Conservation (phyloP, 64 coral and sea anemone species). For the Stichodactyla mertensii region DNA sequence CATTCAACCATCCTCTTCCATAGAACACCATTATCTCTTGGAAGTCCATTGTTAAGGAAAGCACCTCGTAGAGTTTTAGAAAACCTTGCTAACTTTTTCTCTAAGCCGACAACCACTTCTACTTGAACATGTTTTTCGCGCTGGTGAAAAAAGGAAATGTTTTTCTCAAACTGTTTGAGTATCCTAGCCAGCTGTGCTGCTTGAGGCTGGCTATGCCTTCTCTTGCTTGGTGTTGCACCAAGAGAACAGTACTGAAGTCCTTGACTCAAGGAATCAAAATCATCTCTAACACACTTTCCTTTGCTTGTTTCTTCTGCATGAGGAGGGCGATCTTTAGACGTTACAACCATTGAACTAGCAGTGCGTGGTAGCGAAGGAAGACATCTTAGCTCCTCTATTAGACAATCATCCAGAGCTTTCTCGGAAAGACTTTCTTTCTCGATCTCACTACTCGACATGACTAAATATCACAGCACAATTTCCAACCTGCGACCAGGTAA, state of each 20-base stretch:
- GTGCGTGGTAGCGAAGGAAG: neutral
- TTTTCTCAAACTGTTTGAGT: neutral
- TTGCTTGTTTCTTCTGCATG: neutral
- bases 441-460: neutral
- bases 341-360: neutral
- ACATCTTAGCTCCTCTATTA: neutral
- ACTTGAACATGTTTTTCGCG: constrained; percentile 12
- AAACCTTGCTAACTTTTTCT: neutral
- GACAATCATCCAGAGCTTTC: neutral
- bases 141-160: constrained; percentile 8
- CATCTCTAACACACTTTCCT: neutral
- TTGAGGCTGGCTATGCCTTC: neutral
- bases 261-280: neutral
- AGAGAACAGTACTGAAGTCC: neutral
- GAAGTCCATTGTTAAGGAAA: neutral
- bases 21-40: neutral
- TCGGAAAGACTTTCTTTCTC: neutral
- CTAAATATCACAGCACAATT: neutral
- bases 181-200: neutral
- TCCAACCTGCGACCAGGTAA: neutral
- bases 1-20: constrained; percentile 29
- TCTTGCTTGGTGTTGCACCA: neutral
- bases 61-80: neutral
- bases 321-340: neutral
- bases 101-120: neutral